phyloP scores from a whole-genome alignment of 2,888 invertebrate genomes.

The Drosophila anomalipes region DNA sequence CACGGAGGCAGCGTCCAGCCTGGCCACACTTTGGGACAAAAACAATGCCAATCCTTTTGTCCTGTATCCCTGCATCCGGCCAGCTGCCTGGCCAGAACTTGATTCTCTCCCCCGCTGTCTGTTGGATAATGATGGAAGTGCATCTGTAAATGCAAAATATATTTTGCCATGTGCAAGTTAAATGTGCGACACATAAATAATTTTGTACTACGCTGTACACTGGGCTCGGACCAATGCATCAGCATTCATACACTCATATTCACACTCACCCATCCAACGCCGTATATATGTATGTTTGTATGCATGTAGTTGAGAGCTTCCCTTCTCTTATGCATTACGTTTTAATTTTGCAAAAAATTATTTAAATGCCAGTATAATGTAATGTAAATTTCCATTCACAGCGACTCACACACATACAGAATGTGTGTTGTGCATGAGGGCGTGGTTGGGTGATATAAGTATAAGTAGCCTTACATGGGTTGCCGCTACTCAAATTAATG shows the following conservation, averaged over 20 bases:
- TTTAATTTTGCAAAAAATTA: constrained; percentile 78
- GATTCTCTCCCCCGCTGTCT: constrained; percentile 12
- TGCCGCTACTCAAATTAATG: constrained; percentile 81
- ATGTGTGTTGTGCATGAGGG: constrained; percentile 23
- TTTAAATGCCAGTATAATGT: constrained; percentile 79
- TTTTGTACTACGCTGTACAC: constrained; percentile 54
- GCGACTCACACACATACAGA: constrained; percentile 8
- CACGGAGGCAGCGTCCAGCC: constrained; percentile 44
- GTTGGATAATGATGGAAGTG: constrained; percentile 78
- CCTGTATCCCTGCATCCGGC: constrained; percentile 46
- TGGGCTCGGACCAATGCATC: constrained; percentile 60
- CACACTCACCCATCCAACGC: constrained; percentile 9
- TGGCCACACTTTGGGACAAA: constrained; percentile 22
- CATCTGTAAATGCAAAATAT: constrained; percentile 79
- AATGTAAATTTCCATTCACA: constrained; percentile 74
- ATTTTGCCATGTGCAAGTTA: constrained; percentile 79
- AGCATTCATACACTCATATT: constrained; percentile 37
- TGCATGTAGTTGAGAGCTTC: constrained; percentile 31
- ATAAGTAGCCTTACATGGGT: constrained; percentile 77
- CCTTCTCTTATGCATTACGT: constrained; percentile 69
- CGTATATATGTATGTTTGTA: constrained; percentile 1
- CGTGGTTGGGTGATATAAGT: constrained; percentile 43
- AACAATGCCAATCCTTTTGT: constrained; percentile 53
- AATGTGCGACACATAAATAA: constrained; percentile 79
- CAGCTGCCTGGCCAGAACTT: constrained; percentile 32